Base-by-base conservation (phyloP, 1,140 invertebrate species). In the Phocides pigmalion region DNA sequence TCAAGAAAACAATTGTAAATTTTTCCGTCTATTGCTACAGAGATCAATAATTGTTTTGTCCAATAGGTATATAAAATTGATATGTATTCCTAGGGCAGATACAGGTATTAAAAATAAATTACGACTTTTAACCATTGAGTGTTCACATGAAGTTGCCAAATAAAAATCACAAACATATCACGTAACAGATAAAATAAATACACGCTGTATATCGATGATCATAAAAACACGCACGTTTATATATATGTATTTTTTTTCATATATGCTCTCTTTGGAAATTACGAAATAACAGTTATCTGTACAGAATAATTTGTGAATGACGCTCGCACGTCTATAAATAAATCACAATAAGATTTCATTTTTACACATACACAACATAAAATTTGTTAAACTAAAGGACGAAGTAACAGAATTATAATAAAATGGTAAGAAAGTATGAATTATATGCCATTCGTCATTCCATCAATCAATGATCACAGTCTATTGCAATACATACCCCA, bases 1-100 rank as follows among this genome's bases (percentile, higher is more conserved):
- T 81, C 75, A 68, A 16, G 35, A 44, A 50, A 56, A 54, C 28
- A 15, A 25, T 61, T 22, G 53, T 67, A 41, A 15, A 16, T 35
- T 50, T 54, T 61, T 58, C 61, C 62, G 61, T 62, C 59, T 41
- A 58, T 67, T 66, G 70, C 68, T 64, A 74, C 68, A 78, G 84
- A 84, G 82, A 84, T 82, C 84, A 84, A 77, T 70, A 58, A 58
- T 64, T 51, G 39, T 69, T 62, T 72, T 68, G 56, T 76, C 66
- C 76, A 77, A 78, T 76, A 35, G 32, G 32, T 35, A 81, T 79
- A 79, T 76, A 79, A 77, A 80, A 79, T 81, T 89, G 84, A 89
- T 89, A 89, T 89, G 86, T 87, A 84, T 81, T 78, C 44, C 72
- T 66, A 74, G 74, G 47, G 64, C 66, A 74, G 74, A 68, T 70